Evolutionary conservation across 2,888 invertebrate genomes (phyloP).

Genomic region (Hyles lineata): DNA sequence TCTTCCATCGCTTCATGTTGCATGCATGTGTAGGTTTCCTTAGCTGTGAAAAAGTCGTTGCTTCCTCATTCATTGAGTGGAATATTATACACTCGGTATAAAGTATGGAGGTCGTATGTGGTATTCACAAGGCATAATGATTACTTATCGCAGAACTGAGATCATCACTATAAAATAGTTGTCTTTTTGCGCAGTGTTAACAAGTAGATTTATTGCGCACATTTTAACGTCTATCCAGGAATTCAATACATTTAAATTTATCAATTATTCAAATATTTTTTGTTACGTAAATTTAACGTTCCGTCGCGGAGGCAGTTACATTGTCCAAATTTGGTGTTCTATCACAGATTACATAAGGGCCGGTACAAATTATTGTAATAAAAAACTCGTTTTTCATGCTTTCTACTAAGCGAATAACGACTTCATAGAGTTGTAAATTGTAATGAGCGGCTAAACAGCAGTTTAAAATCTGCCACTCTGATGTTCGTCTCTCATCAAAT

Average conservation of each 20-base stretch:
- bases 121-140: conserved; percentile 51
- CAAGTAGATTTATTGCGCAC: conserved; percentile 42
- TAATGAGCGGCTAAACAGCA: conserved; percentile 31
- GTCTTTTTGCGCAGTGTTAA: conserved; percentile 57
- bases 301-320: background rate
- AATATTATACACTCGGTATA: conserved; percentile 13
- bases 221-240: conserved; percentile 39
- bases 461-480: conserved; percentile 28
- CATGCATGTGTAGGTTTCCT: conserved; percentile 3
- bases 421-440: conserved; percentile 30
- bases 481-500: conserved; percentile 34
- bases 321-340: background rate
- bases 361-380: conserved; percentile 33
- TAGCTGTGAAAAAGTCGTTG: conserved; percentile 8
- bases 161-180: conserved; percentile 60
- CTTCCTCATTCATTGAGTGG: conserved; percentile 21
- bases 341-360: conserved; percentile 28
- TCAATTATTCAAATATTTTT: conserved; percentile 41
- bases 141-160: conserved; percentile 54
- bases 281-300: conserved; percentile 31
- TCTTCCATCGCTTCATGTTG: background rate
- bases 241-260: conserved; percentile 39
- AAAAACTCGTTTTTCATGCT: conserved; percentile 35
- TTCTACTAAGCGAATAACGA: conserved; percentile 33
- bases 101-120: conserved; percentile 20